phyloP scores from a whole-genome alignment of 2,113 vertebrate genomes.

The Pelecanoides urinatrix region DNA sequence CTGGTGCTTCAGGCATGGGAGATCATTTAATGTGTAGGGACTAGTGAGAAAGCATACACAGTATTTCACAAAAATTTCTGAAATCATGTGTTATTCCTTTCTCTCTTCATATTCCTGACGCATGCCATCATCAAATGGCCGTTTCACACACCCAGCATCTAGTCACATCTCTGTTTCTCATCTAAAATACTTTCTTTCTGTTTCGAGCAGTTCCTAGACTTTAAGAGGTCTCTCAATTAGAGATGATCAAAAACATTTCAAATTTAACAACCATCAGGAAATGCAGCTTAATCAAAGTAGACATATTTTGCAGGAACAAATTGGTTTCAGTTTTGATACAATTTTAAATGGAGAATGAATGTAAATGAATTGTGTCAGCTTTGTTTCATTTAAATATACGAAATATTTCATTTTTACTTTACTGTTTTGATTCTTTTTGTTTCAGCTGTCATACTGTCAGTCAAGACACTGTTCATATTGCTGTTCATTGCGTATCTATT shows the following conservation, averaged over 20 bases:
- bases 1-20: background rate
- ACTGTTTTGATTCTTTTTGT: background rate
- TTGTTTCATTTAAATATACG: background rate
- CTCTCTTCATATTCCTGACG: background rate
- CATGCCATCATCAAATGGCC: background rate
- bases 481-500: background rate
- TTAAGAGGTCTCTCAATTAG: background rate
- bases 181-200: background rate
- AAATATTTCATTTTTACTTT: background rate
- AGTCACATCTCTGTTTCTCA: background rate
- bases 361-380: background rate
- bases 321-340: background rate
- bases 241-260: constrained; percentile 12
- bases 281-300: constrained; percentile 4
- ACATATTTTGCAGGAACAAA: background rate
- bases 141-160: background rate
- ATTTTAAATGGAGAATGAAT: background rate
- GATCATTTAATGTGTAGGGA: background rate
- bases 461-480: background rate
- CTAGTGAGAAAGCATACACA: background rate
- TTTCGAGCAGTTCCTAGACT: background rate
- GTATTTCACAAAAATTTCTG: background rate
- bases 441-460: background rate
- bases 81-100: background rate
- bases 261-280: background rate